These are phyloP conservation scores for Sylvilagus floridanus DNA, from an alignment of 2,797 vertebrate species.

Conservation along the genomic window DNA sequence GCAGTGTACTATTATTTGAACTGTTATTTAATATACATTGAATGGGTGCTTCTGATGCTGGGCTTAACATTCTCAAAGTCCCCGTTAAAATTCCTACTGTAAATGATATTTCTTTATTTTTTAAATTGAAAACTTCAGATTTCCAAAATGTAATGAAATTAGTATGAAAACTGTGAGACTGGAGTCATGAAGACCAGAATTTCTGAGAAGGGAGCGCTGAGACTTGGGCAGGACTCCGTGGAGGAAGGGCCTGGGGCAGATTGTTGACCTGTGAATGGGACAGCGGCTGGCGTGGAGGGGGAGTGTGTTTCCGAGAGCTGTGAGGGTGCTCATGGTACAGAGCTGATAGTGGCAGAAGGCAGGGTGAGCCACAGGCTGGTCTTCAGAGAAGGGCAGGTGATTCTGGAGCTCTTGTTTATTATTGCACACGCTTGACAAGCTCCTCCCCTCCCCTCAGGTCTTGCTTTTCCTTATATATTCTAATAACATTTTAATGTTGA, in stretches of 20 bases:
- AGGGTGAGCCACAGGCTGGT: accelerated
- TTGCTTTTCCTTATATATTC: not conserved
- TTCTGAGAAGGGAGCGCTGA: not conserved
- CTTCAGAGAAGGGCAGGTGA: not conserved
- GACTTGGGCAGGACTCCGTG: not conserved
- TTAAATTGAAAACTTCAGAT: not conserved
- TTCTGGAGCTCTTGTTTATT: not conserved
- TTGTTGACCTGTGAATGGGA: not conserved
- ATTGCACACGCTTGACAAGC: not conserved
- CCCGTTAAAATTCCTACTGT: not conserved
- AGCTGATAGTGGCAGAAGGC: accelerated
- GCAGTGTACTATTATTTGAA: not conserved
- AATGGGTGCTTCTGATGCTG: not conserved
- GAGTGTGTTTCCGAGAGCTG: not conserved
- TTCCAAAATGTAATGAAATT: constrained; percentile 15
- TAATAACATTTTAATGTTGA: constrained; percentile 26
- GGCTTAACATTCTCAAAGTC: not conserved
- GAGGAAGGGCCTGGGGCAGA: not conserved
- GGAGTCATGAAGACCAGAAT: not conserved
- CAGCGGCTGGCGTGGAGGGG: not conserved
- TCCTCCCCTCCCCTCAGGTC: not conserved
- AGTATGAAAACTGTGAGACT: not conserved
- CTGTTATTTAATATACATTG: not conserved
- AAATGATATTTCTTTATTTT: not conserved
- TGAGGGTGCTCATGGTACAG: not conserved